A percentile compares a stretch with the other conserved stretches of the same genome.
Conservation (phyloP, 2,113 vertebrate genomes). For the Misgurnus anguillicaudatus region DNA sequence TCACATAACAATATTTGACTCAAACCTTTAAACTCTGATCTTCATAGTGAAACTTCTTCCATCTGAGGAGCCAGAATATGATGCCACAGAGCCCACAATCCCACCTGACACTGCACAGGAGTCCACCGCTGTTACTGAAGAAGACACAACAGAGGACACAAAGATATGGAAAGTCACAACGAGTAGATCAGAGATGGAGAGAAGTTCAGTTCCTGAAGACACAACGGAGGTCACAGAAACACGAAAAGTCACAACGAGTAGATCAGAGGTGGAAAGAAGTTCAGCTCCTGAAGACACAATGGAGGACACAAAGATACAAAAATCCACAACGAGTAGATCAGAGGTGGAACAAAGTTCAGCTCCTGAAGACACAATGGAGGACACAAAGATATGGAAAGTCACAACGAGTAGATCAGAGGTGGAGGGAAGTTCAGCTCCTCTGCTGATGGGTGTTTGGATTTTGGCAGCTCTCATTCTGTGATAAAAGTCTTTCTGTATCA, state of each 20-base stretch:
- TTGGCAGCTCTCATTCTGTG: not conserved
- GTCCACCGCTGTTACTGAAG: not conserved
- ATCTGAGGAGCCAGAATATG: not conserved
- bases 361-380: no score
- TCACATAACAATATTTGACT: no score
- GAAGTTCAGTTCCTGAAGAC: no score
- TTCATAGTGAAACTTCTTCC: not conserved
- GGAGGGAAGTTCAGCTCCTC: no score
- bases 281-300: no score
- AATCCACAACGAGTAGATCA: no score
- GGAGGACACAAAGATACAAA: no score
- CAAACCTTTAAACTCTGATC: not conserved
- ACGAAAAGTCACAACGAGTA: no score
- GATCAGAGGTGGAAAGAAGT: no score
- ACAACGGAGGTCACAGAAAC: no score
- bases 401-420: not conserved
- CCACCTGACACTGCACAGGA: not conserved
- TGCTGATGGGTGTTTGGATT: not conserved
- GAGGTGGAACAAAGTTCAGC: no score
- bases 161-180: not conserved
- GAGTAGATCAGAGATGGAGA: not conserved
- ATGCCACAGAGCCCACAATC: not conserved
- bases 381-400: accelerated
- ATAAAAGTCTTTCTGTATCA: no score
- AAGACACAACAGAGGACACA: not conserved